These are phyloP conservation scores for Craniophora ligustri DNA, from an alignment of 2,888 invertebrate species.

Conservation along the genomic window DNA sequence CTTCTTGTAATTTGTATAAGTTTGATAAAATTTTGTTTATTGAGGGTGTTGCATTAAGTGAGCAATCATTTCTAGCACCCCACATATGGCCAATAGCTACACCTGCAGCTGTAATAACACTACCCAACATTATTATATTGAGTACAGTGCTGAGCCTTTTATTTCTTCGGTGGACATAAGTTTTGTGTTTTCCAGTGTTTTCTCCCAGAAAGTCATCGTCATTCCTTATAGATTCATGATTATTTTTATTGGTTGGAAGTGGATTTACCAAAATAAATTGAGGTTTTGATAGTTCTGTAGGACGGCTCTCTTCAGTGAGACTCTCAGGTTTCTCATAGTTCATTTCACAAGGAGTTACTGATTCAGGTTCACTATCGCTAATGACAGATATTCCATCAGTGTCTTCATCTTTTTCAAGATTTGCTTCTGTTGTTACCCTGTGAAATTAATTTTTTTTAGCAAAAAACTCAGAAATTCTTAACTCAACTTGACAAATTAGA, in stretches of 20 bases:
- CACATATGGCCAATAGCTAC: conserved; percentile 86
- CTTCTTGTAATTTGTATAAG: conserved; percentile 84
- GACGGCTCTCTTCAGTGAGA: conserved; percentile 60
- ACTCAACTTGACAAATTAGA: too few species aligned
- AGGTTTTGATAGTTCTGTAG: conserved; percentile 56
- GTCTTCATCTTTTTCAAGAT: conserved; percentile 82
- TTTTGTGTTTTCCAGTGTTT: conserved; percentile 75
- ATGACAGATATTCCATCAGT: conserved; percentile 87
- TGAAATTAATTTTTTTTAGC: conserved; percentile 13
- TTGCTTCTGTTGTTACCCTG: conserved; percentile 62
- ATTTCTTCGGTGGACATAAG: conserved; percentile 84
- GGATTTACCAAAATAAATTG: conserved; percentile 62
- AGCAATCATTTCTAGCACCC: conserved; percentile 83
- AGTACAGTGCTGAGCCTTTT: conserved; percentile 83
- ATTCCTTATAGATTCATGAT: conserved; percentile 64
- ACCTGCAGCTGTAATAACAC: conserved; percentile 84
- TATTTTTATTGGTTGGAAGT: conserved; percentile 57
- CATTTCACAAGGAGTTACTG: conserved; percentile 64
- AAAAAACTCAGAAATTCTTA: too few species aligned
- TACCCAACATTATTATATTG: conserved; percentile 83
- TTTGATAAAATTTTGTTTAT: conserved; percentile 84
- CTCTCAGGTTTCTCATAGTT: conserved; percentile 62
- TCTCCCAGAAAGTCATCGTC: conserved; percentile 75
- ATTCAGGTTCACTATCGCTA: conserved; percentile 83
- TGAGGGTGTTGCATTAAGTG: conserved; percentile 72